Base-by-base conservation (phyloP, 2,797 vertebrate genomes). In the Poeciliopsis gracilis region DNA sequence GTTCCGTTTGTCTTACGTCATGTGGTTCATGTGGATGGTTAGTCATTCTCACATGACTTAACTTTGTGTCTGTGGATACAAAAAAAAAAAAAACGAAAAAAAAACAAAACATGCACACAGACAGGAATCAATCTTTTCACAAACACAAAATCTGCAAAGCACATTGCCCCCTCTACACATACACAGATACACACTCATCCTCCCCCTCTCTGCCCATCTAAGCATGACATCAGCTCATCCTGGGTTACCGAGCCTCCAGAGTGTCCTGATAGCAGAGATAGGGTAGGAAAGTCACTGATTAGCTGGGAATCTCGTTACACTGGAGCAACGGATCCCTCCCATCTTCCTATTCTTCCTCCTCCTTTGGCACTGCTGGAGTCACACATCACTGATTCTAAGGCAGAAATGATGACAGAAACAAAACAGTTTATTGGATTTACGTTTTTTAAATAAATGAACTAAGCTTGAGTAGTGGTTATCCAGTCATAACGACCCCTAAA, bases 221-320 rank as follows among this genome's bases (percentile, higher is more conserved):
- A 80, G 92, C 91, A 95, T 96, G 95, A 96, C 95, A 96, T 96
- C 95, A 96, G 91, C 93, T 92, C 94, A 87, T 95, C 95, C 95
- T 95, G 91, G 90, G 95, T 96, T 96, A 95, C 95, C 94, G 88
- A 93, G 94, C 93, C 93, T 95, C 93, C 95, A 84, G 89, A 93
- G 94, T 94, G 94, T 94, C 94, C 94, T 90, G 96, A 96, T 95
- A 93, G 91, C 89, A 90, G 81, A 90, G 95, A 96, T 96, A 96
- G 94, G 89, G 86, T 91, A 95, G 93, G 94, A 95, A 95, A 96
- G 95, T 95, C 94, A 95, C 94, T 95, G 95, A 96, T 96, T 95
- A 95, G 91, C 94, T 77, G 91, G 94, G 95, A 96, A 95, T 96
- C 96, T 95, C 92, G 90, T 96, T 96, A 96, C 96, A 96, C 89